Evolutionary conservation across 2,797 vertebrate species (phyloP), one percentile per base, ranked within the genome.

Genomic region (Erethizon dorsatum): DNA sequence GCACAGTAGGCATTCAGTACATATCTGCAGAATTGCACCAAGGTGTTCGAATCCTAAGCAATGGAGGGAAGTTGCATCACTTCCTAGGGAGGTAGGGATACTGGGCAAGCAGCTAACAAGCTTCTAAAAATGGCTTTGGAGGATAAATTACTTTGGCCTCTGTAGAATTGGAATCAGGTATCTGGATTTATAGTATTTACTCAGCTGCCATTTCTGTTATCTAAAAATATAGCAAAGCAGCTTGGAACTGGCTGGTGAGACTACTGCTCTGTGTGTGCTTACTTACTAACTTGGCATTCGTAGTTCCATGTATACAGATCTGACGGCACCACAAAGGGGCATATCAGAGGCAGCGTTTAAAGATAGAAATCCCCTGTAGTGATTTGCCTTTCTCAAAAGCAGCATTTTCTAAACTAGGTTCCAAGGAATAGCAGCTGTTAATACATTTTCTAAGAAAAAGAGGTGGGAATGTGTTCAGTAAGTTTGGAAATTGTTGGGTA

Each of bases 171-270:
- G 69, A 96, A 77, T 95, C 0, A 0, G 61, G 33, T 28, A 22
- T 83, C 80, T 95, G 1, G 88, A 90, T 37, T 95, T 82, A 65
- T n/a, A 80, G 59, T 69, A 95, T 94, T 97, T 97, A 96, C 77
- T 80, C 69, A 79, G 0, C 86, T 79, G 85, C 85, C 78, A 92
- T 97, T 97, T 92, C 93, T 85, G 33, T 85, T 93, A 59, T 88
- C 78, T 97, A 71, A 98, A 98, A 95, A 94, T 95, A 96, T 84
- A 92, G n/a, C 37, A 33, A 67, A 96, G 78, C 80, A 96, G 69
- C 89, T 97, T 69, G 47, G 83, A 80, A 73, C 61, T 90, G 73
- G 75, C 91, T 45, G 63, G 77, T 45, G 84, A 56, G 54, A 67
- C 88, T 26, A 75, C 77, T 96, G 79, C 82, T 91, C 10, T 13